Base-by-base conservation (phyloP, 2,888 invertebrate genomes). In the Xestoiulus laeticollis region DNA sequence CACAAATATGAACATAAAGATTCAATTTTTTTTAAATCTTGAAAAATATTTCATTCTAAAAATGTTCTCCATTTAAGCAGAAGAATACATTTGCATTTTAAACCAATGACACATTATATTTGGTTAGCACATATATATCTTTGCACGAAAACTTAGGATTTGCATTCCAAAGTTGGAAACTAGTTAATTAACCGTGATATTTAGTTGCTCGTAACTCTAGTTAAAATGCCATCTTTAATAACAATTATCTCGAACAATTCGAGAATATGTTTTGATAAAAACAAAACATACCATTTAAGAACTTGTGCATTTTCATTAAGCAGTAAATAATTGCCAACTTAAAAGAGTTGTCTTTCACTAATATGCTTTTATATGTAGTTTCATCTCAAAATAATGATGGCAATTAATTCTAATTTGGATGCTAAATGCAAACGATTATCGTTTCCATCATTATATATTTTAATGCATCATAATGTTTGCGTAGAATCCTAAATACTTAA, bases 361-460 rank as follows among this genome's bases (percentile, higher is more conserved):
- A 78, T 26, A 32, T 78, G 78, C 78, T 30, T 78, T 78, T 78
- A 78, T 78, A 30, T 32, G 16, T 78, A 78, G 78, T 30, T 12
- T 30, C 78, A 78, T 78, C 26, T 78, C 14, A 30, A 32, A 30
- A 14, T 78, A 78, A 78, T 78, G 78, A 16, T 14, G 16, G 14
- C 78, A 78, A 78, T 78, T 78, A 78, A 32, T 78, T 78, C 78
- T 78, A 78, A 78, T 78, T 78, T 78, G 78, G 30, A 78, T 78
- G 30, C 78, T 78, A 78, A 78, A 78, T 32, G 78, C 26, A 78
- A 78, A 78, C 30, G 78, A 78, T 78, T 32, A 78, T 78, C 32
- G 78, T 30, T 78, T 78, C 30, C 78, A 78, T 78, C 30, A 78
- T 78, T 30, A 30, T 78, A 78, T 78, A 78, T 78, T 78, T 78